A percentile compares a stretch with the other conserved stretches of the same genome.
Evolutionary conservation across 2,888 invertebrate species (phyloP).

Genomic region (Drosophila nr. perissopoda): DNA sequence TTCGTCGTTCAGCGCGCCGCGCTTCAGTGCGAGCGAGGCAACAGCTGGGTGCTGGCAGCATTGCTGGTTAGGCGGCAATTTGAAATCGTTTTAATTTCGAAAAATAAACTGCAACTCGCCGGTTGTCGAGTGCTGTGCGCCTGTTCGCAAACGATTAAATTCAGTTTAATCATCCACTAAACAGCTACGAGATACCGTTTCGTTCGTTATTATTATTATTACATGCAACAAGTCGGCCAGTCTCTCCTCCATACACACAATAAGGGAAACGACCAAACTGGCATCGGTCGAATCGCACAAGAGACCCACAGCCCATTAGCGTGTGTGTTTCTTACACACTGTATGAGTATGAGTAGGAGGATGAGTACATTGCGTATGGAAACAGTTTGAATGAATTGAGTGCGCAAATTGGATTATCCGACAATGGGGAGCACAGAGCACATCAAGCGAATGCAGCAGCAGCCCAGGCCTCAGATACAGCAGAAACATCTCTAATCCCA

Average conservation of each 20-base stretch:
- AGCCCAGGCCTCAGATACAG: constrained; percentile 33
- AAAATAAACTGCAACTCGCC: constrained; percentile 39
- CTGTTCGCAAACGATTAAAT: constrained; percentile 85
- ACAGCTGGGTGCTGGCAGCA: constrained; percentile 32
- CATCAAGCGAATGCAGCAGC: constrained; percentile 49
- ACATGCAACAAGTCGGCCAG: constrained; percentile 72
- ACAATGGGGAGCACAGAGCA: constrained; percentile 49
- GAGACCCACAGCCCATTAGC: constrained; percentile 14
- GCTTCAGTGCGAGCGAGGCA: constrained; percentile 56
- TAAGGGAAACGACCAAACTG: constrained; percentile 29
- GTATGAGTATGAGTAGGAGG: background rate
- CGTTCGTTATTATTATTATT: constrained; percentile 81
- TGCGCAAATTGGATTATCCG: constrained; percentile 73
- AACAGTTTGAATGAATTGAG: constrained; percentile 34
- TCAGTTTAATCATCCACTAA: constrained; percentile 85
- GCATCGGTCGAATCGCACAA: constrained; percentile 11
- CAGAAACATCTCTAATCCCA: constrained; percentile 68
- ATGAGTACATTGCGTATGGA: constrained; percentile 4
- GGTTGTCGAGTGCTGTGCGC: constrained; percentile 74
- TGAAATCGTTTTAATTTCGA: constrained; percentile 73
- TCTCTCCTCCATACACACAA: constrained; percentile 29
- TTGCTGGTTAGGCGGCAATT: constrained; percentile 64
- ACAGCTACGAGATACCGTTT: constrained; percentile 80
- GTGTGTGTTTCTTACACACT: constrained; percentile 12
- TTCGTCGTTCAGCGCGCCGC: background rate